Percentiles rank a stretch among this genome's conserved stretches.
phyloP scores from a whole-genome alignment of 2,113 vertebrate genomes.

The Mionectes macconnelli region DNA sequence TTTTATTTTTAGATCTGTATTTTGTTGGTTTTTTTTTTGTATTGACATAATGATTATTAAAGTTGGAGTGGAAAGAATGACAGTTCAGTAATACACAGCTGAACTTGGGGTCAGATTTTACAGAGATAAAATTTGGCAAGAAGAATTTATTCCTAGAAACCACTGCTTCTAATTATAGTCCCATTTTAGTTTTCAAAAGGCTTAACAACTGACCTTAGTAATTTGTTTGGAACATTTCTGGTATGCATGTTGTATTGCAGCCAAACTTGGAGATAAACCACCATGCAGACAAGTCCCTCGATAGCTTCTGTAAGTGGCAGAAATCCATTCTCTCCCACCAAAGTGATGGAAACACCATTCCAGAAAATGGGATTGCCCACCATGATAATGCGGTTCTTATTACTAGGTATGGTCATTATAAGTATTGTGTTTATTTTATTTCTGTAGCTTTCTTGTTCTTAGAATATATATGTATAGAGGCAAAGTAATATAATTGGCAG shows the following conservation, averaged over 20 bases:
- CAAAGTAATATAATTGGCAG: neutral
- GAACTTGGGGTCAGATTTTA: constrained; percentile 74
- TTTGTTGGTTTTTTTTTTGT: constrained; percentile 34
- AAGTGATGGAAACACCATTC: constrained; percentile 97
- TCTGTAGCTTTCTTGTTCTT: constrained; percentile 65
- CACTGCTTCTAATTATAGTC: constrained; percentile 81
- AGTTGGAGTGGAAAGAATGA: constrained; percentile 64
- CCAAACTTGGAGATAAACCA: constrained; percentile 99
- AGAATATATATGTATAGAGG: neutral
- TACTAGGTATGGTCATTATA: constrained; percentile 89
- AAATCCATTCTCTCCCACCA: constrained; percentile 98
- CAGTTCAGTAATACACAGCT: constrained; percentile 70
- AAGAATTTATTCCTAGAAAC: constrained; percentile 79
- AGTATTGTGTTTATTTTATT: constrained; percentile 75
- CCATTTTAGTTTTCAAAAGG: constrained; percentile 81
- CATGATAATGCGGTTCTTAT: constrained; percentile 99
- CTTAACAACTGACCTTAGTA: constrained; percentile 83
- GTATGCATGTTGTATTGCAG: constrained; percentile 87
- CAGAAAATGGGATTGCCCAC: constrained; percentile 98
- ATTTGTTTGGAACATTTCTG: constrained; percentile 85
- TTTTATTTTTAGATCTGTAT: constrained; percentile 49
- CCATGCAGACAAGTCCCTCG: constrained; percentile 98
- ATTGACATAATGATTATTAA: constrained; percentile 66
- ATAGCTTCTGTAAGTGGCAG: constrained; percentile 99
- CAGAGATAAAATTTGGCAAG: constrained; percentile 76